Evolutionary conservation across 1,140 invertebrate species (phyloP), one percentile per base, ranked within the genome.

Genomic region (Tetranychus cinnabarinus): DNA sequence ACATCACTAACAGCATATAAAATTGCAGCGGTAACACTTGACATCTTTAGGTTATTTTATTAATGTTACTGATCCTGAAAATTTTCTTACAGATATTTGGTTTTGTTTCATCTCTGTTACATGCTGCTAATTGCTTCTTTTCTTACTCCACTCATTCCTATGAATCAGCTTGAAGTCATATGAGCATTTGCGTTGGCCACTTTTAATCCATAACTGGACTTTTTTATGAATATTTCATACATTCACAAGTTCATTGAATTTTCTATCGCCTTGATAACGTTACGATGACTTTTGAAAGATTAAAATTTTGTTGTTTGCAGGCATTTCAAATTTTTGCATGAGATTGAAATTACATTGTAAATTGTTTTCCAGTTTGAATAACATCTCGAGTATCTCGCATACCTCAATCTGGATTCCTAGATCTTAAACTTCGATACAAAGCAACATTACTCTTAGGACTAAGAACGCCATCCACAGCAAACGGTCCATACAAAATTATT

Each of bases 291-390:
- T n/a, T n/a, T n/a, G n/a, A n/a, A n/a, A 90, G 61, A 88, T 75
- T 23, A 89, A 71, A 62, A 79, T 82, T 68, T 87, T 84, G 72
- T 91, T 91, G 73, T 90, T 88, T 31, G 86, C 79, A 34, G 87
- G 87, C 82, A 89, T 83, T 68, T 85, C 80, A 67, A 80, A 67
- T 15, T 78, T 79, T 59, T 81, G 71, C 42, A 79, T 71, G 15
- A 89, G 70, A 8, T 71, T 68, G 3, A 91, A 72, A 34, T 77
- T n/a, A n/a, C n/a, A n/a, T n/a, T n/a, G n/a, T 75, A 72, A 82
- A 78, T 42, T 77, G 65, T 37, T 73, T 68, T 0, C 80, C 87
- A 64, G 86, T 67, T 67, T 78, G 74, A 62, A 80, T 73, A 47
- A 91, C 69, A 67, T 86, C 80, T 61, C 69, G 70, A 58, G 88